Base-by-base conservation (phyloP, 2,113 vertebrate genomes). In the Spilogale gracilis region DNA sequence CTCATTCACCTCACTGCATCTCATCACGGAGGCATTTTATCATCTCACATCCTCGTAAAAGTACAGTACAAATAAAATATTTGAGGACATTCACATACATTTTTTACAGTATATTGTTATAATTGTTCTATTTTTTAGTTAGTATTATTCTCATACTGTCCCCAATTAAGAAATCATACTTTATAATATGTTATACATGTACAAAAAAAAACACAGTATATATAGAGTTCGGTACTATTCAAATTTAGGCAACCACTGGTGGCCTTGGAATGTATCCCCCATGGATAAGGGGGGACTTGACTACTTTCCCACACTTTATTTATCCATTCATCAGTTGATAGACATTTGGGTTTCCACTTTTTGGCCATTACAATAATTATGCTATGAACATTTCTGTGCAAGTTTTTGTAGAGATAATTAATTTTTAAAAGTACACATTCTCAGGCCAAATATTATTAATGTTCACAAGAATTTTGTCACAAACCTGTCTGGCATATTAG, bases 401-500 rank as follows among this genome's bases (percentile, higher is more conserved):
- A 60, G 23, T 90, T 86, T 94, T 71, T 89, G 56, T 4, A 9
- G 30, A 43, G 12, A 81, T 43, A 88, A 80, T 48, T 73, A 30
- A 63, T 78, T 95, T 89, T 93, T 69, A 78, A 45, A 80, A 90
- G 48, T 79, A 95, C 9, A 91, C 8, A 80, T 90, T 91, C 20
- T 95, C 17, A 80, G 16, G 67, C 18, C 61, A 96, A 69, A 52
- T 88, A 91, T 67, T 32, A 91, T 50, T 93, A 67, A 63, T 50
- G 30, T 10, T 76, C 18, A 92, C 1, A 93, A 56, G 67, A 97
- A 96, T 85, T 94, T 71, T 84, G 32, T 74, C 92, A 96, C 98
- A 98, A 84, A 99, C 99, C 99, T 99, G 99, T 99, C 99, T 61
- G 99, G 99, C 99, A 99, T 99, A 82, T 98, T 99, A 96, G 99